Evolutionary conservation across 2,888 invertebrate genomes (phyloP).

Genomic region (Heliothis peltigera): DNA sequence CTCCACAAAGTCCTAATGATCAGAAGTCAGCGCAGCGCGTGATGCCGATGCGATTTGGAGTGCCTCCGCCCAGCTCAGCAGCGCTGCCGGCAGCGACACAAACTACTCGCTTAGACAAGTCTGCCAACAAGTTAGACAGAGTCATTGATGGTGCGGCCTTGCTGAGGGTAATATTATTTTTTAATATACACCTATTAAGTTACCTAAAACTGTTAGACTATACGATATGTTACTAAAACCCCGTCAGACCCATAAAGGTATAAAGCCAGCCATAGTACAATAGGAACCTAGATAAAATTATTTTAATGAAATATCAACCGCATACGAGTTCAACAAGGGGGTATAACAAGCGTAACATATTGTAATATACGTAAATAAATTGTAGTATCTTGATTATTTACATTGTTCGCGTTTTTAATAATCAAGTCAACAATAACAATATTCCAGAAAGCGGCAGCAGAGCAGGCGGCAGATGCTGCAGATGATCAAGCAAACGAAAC

Average conservation of each 20-base stretch:
- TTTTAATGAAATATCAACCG: too few species aligned
- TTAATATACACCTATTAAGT: too few species aligned
- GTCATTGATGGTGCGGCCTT: constrained; percentile 80
- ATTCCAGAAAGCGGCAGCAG: constrained; percentile 74
- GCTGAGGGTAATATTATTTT: constrained; percentile 70
- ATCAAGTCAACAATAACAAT: constrained; percentile 1
- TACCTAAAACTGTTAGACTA: too few species aligned
- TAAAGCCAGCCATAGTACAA: too few species aligned
- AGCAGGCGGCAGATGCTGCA: constrained; percentile 54
- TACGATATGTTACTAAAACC: too few species aligned
- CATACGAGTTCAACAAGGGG: too few species aligned
- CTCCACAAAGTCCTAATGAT: background rate
- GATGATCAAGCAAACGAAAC: constrained; percentile 57
- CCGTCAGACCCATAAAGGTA: too few species aligned
- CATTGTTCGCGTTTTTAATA: background rate
- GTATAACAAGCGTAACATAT: too few species aligned
- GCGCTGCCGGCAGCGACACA: constrained; percentile 20
- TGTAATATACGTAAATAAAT: too few species aligned
- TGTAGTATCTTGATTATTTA: background rate
- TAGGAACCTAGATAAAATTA: too few species aligned
- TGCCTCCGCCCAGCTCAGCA: constrained; percentile 20
- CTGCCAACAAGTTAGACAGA: constrained; percentile 75
- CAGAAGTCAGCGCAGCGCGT: background rate
- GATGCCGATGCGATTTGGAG: constrained; percentile 13
- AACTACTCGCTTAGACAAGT: constrained; percentile 70